These are phyloP conservation scores for Canis aureus DNA, from an alignment of 2,113 vertebrate species.

Conservation along the genomic window DNA sequence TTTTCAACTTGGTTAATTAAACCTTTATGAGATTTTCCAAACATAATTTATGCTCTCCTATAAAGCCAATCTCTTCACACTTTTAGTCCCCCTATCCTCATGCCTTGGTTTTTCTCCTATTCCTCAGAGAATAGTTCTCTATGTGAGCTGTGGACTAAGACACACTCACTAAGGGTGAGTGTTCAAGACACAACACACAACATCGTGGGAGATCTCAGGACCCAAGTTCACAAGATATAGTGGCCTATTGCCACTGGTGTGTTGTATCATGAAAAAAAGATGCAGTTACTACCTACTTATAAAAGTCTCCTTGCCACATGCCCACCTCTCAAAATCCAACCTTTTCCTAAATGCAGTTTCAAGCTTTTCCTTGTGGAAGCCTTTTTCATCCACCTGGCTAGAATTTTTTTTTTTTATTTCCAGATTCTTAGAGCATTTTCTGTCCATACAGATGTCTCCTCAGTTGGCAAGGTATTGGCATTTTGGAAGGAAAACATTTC, in stretches of 20 bases:
- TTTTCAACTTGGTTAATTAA: not conserved
- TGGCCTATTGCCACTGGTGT: not conserved
- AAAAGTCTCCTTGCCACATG: not conserved
- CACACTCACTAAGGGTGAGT: no score
- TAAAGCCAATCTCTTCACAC: not conserved
- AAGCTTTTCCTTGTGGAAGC: not conserved
- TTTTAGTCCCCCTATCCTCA: not conserved
- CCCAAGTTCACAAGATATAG: not conserved
- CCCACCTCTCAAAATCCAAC: not conserved
- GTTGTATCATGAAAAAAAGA: not conserved
- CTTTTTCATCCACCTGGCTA: not conserved
- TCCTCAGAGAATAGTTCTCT: not conserved
- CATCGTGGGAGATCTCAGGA: not conserved
- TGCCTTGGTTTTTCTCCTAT: not conserved
- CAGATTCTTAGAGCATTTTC: not conserved
- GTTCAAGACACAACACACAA: not conserved
- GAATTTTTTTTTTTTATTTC: not conserved
- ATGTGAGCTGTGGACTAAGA: not conserved
- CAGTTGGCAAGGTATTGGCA: not conserved
- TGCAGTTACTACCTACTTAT: not conserved
- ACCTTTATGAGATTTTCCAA: not conserved
- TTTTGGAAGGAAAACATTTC: not conserved
- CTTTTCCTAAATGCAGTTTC: not conserved
- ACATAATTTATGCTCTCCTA: not conserved
- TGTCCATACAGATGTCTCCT: not conserved